These are phyloP conservation scores for Sebastes nivosus DNA, from an alignment of 2,797 vertebrate genomes.

Conservation along the genomic window DNA sequence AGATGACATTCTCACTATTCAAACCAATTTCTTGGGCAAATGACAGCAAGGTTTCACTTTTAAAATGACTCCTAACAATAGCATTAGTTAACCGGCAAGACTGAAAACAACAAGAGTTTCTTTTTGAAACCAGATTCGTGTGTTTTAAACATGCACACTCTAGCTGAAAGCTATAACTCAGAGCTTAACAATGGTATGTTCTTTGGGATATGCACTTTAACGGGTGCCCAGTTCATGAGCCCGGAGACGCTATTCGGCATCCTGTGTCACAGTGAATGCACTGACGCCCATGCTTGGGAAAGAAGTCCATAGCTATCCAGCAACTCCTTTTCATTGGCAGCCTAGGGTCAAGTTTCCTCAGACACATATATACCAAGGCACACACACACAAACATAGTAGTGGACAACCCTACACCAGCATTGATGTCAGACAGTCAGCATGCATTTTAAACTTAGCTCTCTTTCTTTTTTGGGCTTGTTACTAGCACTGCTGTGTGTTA, in stretches of 20 bases:
- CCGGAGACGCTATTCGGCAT: conserved; percentile 13
- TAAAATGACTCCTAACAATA: neutral
- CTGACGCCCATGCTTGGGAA: neutral
- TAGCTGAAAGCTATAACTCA: neutral
- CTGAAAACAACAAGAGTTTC: neutral
- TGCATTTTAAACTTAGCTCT: conserved; percentile 59
- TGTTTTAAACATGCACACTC: neutral
- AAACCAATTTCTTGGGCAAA: neutral
- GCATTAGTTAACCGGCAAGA: neutral
- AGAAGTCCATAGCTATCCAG: neutral
- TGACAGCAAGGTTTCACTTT: neutral
- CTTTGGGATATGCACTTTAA: neutral
- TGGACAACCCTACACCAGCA: conserved; percentile 41
- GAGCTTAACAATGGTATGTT: conserved; percentile 17
- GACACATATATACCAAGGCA: neutral
- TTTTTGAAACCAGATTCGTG: conserved; percentile 2
- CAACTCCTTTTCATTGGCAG: neutral
- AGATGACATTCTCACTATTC: neutral
- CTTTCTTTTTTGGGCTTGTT: conserved; percentile 26
- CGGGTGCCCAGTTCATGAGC: neutral
- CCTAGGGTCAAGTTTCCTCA: conserved; percentile 40
- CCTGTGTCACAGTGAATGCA: conserved; percentile 27
- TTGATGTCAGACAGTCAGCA: conserved; percentile 25
- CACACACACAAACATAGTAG: conserved; percentile 8
- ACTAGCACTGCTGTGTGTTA: neutral